Evolutionary conservation across 2,888 invertebrate species (phyloP).

Genomic region (Pachydiplax longipennis): DNA sequence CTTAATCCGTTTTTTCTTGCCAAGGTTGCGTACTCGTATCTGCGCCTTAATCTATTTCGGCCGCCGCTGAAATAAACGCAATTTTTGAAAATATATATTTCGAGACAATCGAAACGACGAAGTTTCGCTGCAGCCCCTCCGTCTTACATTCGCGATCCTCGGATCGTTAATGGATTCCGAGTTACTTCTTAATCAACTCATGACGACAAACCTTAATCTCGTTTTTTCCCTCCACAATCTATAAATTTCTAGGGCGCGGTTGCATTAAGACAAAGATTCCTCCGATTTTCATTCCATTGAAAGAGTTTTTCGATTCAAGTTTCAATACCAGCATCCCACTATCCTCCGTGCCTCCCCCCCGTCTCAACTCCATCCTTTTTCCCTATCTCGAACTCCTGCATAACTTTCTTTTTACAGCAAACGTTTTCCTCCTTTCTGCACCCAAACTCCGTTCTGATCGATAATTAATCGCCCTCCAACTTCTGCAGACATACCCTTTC

Average conservation of each 20-base stretch:
- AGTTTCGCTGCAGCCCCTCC: not conserved
- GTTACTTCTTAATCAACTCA: not conserved
- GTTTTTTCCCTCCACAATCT: not conserved
- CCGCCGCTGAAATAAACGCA: no score
- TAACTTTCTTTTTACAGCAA: slow-evolving; percentile 39
- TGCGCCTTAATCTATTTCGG: no score
- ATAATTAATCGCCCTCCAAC: slow-evolving; percentile 35
- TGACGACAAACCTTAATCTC: slow-evolving; percentile 13
- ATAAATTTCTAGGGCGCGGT: slow-evolving; percentile 18
- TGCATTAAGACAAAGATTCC: slow-evolving; percentile 40
- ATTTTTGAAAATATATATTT: not conserved
- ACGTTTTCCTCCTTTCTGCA: slow-evolving; percentile 37
- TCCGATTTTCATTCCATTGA: slow-evolving; percentile 9
- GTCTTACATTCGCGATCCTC: not conserved
- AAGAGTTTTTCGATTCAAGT: slow-evolving; percentile 44
- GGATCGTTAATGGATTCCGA: slow-evolving; percentile 12
- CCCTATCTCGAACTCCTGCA: slow-evolving; percentile 14
- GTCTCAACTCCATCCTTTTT: not conserved
- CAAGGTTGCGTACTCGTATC: no score
- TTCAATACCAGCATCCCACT: slow-evolving; percentile 18
- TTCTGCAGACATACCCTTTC: not conserved
- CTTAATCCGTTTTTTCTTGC: no score
- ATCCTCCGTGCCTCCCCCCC: slow-evolving; percentile 1
- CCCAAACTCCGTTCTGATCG: slow-evolving; percentile 19
- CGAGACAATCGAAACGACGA: not conserved